Percentiles rank a stretch among this genome's conserved stretches.
Conservation (phyloP, 1,140 invertebrate species). For the Semibalanus balanoides region DNA sequence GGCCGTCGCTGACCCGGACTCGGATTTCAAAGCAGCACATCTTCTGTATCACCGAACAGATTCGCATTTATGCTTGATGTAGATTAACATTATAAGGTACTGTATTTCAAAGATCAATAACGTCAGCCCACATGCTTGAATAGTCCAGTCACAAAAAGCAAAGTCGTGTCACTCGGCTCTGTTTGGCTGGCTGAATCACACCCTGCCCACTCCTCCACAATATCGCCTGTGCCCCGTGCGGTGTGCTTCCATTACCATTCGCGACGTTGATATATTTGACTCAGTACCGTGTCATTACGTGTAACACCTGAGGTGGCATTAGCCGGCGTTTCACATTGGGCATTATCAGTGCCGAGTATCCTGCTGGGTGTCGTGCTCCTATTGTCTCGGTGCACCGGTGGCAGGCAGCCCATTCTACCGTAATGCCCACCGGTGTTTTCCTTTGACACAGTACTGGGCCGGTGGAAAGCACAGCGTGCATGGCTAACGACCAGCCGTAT, state of each 20-base stretch:
- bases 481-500: background rate
- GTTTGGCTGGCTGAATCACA: too few relatives aligned
- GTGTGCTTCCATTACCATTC: background rate
- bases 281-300: background rate
- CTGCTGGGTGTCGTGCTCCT: background rate
- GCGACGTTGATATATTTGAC: background rate
- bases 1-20: too few relatives aligned
- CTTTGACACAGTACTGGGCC: background rate
- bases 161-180: too few relatives aligned
- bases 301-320: background rate
- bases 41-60: too few relatives aligned
- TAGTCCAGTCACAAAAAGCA: too few relatives aligned
- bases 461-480: background rate
- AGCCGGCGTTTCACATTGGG: background rate
- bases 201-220: too few relatives aligned
- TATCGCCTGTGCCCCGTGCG: too few relatives aligned
- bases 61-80: too few relatives aligned
- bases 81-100: too few relatives aligned
- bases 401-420: background rate
- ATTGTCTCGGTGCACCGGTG: background rate
- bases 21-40: too few relatives aligned
- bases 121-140: too few relatives aligned
- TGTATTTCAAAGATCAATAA: too few relatives aligned
- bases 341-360: background rate
- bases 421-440: background rate